Evolutionary conservation across 2,113 vertebrate genomes (phyloP).

Genomic region (Boulengeromyrus knoepffleri): DNA sequence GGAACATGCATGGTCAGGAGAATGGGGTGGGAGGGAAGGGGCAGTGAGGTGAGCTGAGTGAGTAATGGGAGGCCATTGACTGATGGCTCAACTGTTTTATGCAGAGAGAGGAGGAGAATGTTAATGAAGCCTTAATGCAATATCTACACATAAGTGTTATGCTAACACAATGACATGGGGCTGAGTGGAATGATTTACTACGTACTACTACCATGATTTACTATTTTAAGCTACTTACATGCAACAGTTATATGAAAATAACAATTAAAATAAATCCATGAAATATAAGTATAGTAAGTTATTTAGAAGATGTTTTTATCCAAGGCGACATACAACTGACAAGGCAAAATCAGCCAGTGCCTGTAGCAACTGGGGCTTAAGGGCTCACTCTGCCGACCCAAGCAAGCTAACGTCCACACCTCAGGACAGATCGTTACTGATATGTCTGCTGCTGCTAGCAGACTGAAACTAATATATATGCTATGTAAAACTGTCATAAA

Average conservation of each 20-base stretch:
- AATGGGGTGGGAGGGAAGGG: constrained; percentile 26
- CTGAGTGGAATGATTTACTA: neutral
- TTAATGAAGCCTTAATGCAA: neutral
- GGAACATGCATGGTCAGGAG: constrained; percentile 31
- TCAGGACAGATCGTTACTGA: neutral
- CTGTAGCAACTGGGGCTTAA: neutral
- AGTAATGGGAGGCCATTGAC: constrained; percentile 17
- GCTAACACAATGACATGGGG: neutral
- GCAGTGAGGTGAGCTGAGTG: neutral
- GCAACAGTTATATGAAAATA: neutral
- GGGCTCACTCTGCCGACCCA: neutral
- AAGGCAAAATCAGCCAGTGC: neutral
- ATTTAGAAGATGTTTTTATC: neutral
- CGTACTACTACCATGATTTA: neutral
- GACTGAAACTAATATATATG: neutral
- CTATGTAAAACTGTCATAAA: neutral
- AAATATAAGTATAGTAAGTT: neutral
- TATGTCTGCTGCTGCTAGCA: neutral
- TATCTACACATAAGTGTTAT: neutral
- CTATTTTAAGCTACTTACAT: neutral
- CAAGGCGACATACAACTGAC: neutral
- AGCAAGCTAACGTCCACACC: neutral
- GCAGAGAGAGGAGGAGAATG: neutral
- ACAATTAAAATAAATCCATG: neutral
- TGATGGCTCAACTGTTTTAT: constrained; percentile 36